Evolutionary conservation across 2,888 invertebrate species (phyloP).

Genomic region (Drosophila sordidula): DNA sequence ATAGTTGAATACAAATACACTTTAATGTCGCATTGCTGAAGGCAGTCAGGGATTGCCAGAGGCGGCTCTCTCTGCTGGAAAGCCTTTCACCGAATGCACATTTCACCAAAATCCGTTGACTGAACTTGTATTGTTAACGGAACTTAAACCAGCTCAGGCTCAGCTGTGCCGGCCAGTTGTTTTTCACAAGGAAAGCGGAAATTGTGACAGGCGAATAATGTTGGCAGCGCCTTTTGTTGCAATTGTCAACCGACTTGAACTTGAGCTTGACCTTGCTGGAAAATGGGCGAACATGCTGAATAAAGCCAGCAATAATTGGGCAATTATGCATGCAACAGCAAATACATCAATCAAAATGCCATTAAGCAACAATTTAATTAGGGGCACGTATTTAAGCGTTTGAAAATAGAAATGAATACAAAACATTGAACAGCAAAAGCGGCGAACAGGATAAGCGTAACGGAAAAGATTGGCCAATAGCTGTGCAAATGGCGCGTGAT

Average conservation of each 20-base stretch:
- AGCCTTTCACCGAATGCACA: slow-evolving; percentile 54
- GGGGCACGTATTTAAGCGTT: slow-evolving; percentile 45
- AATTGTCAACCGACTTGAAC: slow-evolving; percentile 68
- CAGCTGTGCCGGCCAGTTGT: slow-evolving; percentile 31
- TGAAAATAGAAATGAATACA: slow-evolving; percentile 19
- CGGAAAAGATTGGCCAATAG: slow-evolving; percentile 46
- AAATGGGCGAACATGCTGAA: slow-evolving; percentile 11
- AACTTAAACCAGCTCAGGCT: slow-evolving; percentile 46
- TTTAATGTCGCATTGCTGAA: slow-evolving; percentile 17
- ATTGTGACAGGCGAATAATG: slow-evolving; percentile 52
- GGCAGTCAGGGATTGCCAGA: slow-evolving; percentile 39
- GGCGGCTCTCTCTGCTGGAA: slow-evolving; percentile 15
- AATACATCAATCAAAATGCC: slow-evolving; percentile 53
- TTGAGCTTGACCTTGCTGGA: slow-evolving; percentile 82
- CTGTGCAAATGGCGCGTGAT: slow-evolving; percentile 58
- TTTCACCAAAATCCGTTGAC: slow-evolving; percentile 46
- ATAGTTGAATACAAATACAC: slow-evolving; percentile 15
- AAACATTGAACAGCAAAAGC: slow-evolving; percentile 14
- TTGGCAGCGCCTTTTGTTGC: slow-evolving; percentile 18
- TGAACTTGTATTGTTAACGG: slow-evolving; percentile 54
- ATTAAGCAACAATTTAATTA: slow-evolving; percentile 48
- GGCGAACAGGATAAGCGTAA: slow-evolving; percentile 34
- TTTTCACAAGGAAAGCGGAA: slow-evolving; percentile 68
- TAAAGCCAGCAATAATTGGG: slow-evolving; percentile 31
- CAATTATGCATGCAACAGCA: slow-evolving; percentile 51